A percentile compares a stretch with the other conserved stretches of the same genome.
phyloP scores from a whole-genome alignment of 1,140 invertebrate genomes.

The Drosophila melanica region DNA sequence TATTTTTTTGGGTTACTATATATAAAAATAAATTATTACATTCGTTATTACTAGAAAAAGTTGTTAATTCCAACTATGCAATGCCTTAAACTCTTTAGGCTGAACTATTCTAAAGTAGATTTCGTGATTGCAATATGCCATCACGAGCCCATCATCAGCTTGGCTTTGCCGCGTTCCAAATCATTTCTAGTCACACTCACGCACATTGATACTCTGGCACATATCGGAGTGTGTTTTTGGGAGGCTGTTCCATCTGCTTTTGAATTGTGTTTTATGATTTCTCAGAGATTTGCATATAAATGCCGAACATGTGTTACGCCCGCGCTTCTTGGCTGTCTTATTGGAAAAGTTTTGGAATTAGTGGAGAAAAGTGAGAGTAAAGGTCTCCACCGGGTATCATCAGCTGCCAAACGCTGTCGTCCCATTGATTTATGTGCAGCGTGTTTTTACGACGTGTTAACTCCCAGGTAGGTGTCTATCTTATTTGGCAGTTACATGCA shows the following conservation, averaged over 20 bases:
- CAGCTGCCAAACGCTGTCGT: constrained; percentile 24
- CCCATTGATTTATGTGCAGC: constrained; percentile 62
- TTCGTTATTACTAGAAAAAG: too few relatives aligned
- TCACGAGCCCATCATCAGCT: constrained; percentile 35
- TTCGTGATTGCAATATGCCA: too few relatives aligned
- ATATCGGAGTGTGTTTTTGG: constrained; percentile 56
- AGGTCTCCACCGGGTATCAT: constrained; percentile 50
- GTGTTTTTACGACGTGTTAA: constrained; percentile 68
- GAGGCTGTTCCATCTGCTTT: constrained; percentile 48
- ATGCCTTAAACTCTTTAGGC: too few relatives aligned
- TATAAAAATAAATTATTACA: too few relatives aligned
- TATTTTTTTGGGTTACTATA: too few relatives aligned
- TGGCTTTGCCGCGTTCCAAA: constrained; percentile 28
- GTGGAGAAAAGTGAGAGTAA: constrained; percentile 71
- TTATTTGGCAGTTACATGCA: constrained; percentile 47
- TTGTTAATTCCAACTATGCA: too few relatives aligned
- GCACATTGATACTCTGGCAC: constrained; percentile 73
- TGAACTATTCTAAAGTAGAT: too few relatives aligned
- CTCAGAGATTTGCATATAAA: constrained; percentile 75
- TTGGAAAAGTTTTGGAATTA: constrained; percentile 10
- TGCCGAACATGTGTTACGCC: constrained; percentile 69
- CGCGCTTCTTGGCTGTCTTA: constrained; percentile 52
- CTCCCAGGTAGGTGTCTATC: constrained; percentile 58
- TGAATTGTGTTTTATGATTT: constrained; percentile 61
- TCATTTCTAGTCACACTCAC: constrained; percentile 56